Evolutionary conservation across 2,888 invertebrate genomes (phyloP), one percentile per base, ranked within the genome.

Genomic region (Heliconius ethilla): DNA sequence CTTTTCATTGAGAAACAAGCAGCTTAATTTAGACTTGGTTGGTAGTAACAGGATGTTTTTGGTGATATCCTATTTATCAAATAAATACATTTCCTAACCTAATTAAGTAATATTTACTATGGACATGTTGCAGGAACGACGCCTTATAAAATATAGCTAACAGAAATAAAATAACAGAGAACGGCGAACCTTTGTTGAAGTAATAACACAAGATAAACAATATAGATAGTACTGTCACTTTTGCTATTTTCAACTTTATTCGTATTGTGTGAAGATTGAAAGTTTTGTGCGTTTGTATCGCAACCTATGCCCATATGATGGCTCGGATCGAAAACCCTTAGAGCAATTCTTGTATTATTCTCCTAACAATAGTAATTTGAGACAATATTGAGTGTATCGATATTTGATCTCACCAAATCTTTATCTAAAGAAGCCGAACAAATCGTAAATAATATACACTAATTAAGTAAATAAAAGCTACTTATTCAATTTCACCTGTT

Each of bases 371-470:
- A 86, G 93, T 90, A 92, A 93, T 89, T 86, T 86, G 90, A 93
- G 89, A 92, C 89, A 89, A 87, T 89, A 93, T 93, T 92, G 88
- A 89, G 85, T 86, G 86, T 91, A 92, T 92, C 89, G 92, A 89
- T 90, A 91, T 88, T 87, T 86, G 91, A 93, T 93, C 90, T 89
- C 89, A 90, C 90, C 89, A 86, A 86, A 83, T 88, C 85, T 82
- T 86, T 84, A 82, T 88, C 88, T 89, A 91, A 92, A 91, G 87
- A 91, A 89, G 87, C 88, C 89, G 90, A 93, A 88, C 90, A 90
- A 92, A 90, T 90, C 91, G 92, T 90, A 89, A 91, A 91, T 93
- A 93, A 92, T 91, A 89, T 88, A 90, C 86, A 86, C 87, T 91
- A 91, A 91, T 91, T 92, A 91, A 59, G 55, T 72, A 55, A 29